These are phyloP conservation scores for Paramormyrops kingsleyae DNA, from an alignment of 2,113 vertebrate species.

Conservation along the genomic window DNA sequence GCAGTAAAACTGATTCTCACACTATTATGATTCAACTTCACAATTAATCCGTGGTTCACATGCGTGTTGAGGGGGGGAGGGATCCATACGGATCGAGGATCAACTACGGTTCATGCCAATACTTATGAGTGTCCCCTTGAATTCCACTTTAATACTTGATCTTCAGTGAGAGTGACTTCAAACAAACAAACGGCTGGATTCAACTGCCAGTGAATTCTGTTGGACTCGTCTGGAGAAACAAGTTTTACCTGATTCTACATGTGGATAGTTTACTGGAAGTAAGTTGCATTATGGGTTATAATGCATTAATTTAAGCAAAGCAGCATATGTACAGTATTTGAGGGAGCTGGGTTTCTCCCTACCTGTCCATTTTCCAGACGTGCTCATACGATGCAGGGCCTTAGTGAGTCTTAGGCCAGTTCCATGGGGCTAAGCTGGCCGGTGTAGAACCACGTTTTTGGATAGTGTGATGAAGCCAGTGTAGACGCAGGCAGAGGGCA, in stretches of 20 bases:
- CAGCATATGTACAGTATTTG: background rate
- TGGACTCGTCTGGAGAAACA: background rate
- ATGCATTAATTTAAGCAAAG: background rate
- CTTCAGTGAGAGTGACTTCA: background rate
- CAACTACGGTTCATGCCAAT: background rate
- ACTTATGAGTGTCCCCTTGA: background rate
- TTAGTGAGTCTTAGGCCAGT: background rate
- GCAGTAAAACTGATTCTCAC: background rate
- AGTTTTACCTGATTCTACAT: background rate
- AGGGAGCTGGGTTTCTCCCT: background rate
- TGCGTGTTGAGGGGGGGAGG: background rate
- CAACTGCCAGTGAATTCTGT: background rate
- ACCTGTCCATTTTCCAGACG: background rate
- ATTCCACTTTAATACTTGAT: background rate
- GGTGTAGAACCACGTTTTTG: background rate
- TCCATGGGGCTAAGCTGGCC: background rate
- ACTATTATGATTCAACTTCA: background rate
- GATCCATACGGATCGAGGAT: background rate
- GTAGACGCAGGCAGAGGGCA: background rate
- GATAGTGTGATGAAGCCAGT: background rate
- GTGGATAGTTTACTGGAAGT: background rate
- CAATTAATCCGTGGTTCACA: background rate
- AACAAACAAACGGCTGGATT: background rate
- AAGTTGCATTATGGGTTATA: background rate
- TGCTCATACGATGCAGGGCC: background rate